These are phyloP conservation scores for Scomber scombrus DNA, from an alignment of 2,113 vertebrate species.

Conservation along the genomic window DNA sequence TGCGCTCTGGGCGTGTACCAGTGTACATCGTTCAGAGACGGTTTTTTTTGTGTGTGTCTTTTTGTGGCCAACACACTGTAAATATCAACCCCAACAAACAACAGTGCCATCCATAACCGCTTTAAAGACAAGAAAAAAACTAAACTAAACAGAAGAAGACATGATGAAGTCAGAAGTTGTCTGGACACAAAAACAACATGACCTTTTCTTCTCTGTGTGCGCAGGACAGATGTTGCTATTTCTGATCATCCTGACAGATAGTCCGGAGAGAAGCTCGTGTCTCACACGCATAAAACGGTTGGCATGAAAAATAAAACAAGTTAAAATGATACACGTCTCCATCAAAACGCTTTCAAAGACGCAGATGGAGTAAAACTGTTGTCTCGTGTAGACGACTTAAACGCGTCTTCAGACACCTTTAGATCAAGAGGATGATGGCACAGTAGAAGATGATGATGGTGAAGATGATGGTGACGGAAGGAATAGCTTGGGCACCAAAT, in stretches of 20 bases:
- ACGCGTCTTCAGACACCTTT: constrained; percentile 22
- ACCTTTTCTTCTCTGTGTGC: constrained; percentile 62
- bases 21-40: neutral
- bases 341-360: neutral
- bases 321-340: neutral
- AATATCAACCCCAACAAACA: constrained; percentile 38
- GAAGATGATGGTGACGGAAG: constrained; percentile 46
- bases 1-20: constrained; percentile 31
- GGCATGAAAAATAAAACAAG: neutral
- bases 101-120: neutral
- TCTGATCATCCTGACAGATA: constrained; percentile 54
- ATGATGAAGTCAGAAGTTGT: constrained; percentile 58
- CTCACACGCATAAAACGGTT: constrained; percentile 2
- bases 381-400: neutral
- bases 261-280: neutral
- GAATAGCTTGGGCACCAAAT: constrained; percentile 67
- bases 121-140: neutral
- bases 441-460: constrained; percentile 32
- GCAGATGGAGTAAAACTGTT: neutral
- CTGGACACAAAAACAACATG: constrained; percentile 63
- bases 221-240: constrained; percentile 52
- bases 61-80: constrained; percentile 21
- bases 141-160: constrained; percentile 20
- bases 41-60: neutral
- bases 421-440: constrained; percentile 32